Evolutionary conservation across 2,888 invertebrate species (phyloP).

Genomic region (Orthonevra nobilis): DNA sequence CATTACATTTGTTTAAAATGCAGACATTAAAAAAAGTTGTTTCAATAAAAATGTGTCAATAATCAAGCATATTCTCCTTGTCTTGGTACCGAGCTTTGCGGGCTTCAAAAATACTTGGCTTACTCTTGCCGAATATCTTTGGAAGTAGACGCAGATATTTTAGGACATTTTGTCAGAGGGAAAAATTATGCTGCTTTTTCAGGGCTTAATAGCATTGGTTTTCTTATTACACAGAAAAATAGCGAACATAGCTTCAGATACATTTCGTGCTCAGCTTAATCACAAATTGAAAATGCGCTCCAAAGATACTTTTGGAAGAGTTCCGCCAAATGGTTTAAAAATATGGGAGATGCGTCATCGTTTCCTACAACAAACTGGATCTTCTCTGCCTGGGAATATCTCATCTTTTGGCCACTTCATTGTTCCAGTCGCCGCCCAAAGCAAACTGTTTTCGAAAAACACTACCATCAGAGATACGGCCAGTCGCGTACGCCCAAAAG

Average conservation of each 20-base stretch:
- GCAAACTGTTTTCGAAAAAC: not conserved
- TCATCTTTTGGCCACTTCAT: not conserved
- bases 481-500: conserved; percentile 5
- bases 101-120: not conserved
- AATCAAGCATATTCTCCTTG: not conserved
- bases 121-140: not conserved
- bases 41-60: not conserved
- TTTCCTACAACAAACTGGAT: not conserved
- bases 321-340: conserved; percentile 6
- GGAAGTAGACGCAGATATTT: not conserved
- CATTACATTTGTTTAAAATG: not conserved
- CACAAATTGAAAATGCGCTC: not conserved
- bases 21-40: not conserved
- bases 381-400: not conserved
- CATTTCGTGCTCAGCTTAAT: not conserved
- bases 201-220: not conserved
- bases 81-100: not conserved
- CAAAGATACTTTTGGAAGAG: not conserved
- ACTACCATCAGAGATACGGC: conserved; percentile 21
- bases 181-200: not conserved
- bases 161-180: not conserved
- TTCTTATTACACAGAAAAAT: conserved; percentile 1
- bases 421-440: not conserved
- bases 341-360: too few species aligned
- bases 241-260: not conserved